phyloP scores from a whole-genome alignment of 2,113 vertebrate genomes.

The Bufo gargarizans region DNA sequence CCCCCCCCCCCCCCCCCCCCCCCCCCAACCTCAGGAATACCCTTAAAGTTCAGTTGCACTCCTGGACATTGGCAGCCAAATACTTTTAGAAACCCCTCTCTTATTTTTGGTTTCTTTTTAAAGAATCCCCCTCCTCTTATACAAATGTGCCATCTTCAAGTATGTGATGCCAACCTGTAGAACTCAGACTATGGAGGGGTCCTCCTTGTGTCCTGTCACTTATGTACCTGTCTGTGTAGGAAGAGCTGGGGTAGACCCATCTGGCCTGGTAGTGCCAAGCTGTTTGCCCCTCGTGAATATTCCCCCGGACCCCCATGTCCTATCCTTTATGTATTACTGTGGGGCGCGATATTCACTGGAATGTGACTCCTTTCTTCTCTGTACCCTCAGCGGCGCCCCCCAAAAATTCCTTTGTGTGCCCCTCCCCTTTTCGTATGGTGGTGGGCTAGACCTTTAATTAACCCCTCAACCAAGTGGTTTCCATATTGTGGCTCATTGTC shows the following conservation, averaged over 20 bases:
- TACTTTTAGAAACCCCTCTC: too few relatives aligned
- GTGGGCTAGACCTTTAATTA: too few relatives aligned
- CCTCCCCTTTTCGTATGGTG: background rate
- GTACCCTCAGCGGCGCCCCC: background rate
- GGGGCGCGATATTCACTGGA: background rate
- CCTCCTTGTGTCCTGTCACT: background rate
- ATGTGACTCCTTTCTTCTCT: background rate
- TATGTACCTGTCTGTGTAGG: background rate
- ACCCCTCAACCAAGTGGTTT: too few relatives aligned
- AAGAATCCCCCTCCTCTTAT: background rate
- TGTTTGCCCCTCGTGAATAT: background rate
- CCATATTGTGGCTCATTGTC: too few relatives aligned
- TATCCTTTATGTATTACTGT: background rate
- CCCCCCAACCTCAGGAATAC: too few relatives aligned
- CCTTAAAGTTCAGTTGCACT: too few relatives aligned
- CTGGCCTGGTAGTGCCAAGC: background rate
- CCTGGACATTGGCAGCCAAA: too few relatives aligned
- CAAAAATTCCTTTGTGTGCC: background rate
- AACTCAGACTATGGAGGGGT: background rate
- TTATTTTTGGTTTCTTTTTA: background rate
- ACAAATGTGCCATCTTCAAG: background rate
- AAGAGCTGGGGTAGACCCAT: background rate
- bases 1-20: too few relatives aligned
- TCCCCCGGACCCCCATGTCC: background rate
- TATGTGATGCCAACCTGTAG: background rate